phyloP scores from a whole-genome alignment of 2,797 vertebrate species.

The Rhodeus uyekii region DNA sequence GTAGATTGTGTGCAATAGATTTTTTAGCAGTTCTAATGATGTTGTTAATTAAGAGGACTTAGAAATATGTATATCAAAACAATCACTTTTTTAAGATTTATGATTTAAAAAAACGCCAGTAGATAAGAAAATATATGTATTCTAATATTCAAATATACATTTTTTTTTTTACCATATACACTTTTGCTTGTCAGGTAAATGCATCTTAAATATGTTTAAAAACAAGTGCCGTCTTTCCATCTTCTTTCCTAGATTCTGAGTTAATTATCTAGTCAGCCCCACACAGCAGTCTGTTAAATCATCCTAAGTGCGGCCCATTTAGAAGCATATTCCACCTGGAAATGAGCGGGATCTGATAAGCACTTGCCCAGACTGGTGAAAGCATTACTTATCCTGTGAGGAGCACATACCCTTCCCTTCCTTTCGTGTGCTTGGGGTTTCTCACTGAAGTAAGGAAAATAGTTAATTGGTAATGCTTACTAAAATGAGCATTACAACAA shows the following conservation, averaged over 20 bases:
- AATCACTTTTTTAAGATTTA: neutral
- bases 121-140: neutral
- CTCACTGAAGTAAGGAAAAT: constrained; percentile 37
- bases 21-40: neutral
- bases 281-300: constrained; percentile 50
- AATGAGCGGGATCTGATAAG: constrained; percentile 60
- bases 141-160: neutral
- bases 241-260: neutral
- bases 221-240: constrained; percentile 1
- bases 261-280: constrained; percentile 43
- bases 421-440: constrained; percentile 38
- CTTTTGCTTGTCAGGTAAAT: neutral
- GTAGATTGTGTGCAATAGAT: neutral
- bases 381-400: constrained; percentile 51
- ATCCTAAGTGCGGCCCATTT: constrained; percentile 55
- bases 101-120: neutral
- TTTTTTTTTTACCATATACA: neutral
- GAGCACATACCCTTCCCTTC: constrained; percentile 35
- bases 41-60: neutral
- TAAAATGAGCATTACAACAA: neutral
- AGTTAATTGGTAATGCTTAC: neutral
- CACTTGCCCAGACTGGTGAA: constrained; percentile 43
- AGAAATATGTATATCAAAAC: too few species aligned
- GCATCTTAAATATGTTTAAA: neutral
- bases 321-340: constrained; percentile 57